Conservation (phyloP, 1,140 invertebrate genomes). For the Trachelipus rathkii region DNA sequence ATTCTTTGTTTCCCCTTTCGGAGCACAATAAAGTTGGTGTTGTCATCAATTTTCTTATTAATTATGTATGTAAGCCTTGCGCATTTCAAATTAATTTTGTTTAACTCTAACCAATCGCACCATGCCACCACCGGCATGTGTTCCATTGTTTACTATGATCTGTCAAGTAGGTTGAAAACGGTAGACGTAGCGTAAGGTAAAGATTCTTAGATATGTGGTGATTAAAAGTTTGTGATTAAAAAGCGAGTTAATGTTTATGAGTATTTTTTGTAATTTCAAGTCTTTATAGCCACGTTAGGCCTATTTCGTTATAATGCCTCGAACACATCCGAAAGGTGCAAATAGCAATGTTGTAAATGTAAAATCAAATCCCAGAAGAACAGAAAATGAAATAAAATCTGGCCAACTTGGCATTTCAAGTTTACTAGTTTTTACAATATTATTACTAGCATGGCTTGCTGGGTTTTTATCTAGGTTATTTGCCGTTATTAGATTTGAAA, state of each 20-base stretch:
- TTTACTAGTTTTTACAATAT: conserved; percentile 82
- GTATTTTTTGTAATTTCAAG: background rate
- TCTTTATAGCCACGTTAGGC: background rate
- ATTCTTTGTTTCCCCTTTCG: too few relatives aligned
- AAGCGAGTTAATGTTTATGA: background rate
- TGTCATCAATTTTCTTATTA: too few relatives aligned
- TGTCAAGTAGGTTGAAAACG: too few relatives aligned
- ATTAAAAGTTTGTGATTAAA: too few relatives aligned
- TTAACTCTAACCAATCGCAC: conserved; percentile 6
- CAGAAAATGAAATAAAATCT: conserved; percentile 14
- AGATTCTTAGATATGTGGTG: too few relatives aligned
- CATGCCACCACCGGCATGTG: background rate
- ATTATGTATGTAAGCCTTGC: background rate
- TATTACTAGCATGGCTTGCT: conserved; percentile 91
- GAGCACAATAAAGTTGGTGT: too few relatives aligned
- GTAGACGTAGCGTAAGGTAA: too few relatives aligned
- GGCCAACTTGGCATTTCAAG: conserved; percentile 57
- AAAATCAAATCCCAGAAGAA: background rate
- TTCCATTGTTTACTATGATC: background rate
- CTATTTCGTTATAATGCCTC: conserved; percentile 4
- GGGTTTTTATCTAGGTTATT: conserved; percentile 96
- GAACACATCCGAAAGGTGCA: background rate
- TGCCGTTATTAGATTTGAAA: conserved; percentile 98
- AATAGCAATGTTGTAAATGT: background rate
- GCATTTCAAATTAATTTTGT: background rate